Percentiles rank a stretch among this genome's conserved stretches.
phyloP scores from a whole-genome alignment of 2,888 invertebrate species.

The Petrolisthes cinctipes region DNA sequence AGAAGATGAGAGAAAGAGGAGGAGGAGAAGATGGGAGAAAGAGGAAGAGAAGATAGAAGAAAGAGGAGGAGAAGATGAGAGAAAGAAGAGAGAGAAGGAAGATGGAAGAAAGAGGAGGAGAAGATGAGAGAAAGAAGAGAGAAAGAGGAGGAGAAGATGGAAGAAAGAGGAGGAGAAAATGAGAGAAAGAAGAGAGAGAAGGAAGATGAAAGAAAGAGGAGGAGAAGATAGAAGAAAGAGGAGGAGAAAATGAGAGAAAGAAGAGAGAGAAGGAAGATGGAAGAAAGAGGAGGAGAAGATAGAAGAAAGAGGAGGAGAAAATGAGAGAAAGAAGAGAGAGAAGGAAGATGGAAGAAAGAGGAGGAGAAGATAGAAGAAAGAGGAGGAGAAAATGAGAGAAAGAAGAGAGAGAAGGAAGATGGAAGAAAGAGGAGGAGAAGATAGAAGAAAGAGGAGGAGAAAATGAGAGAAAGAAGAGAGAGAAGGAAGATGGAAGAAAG shows the following conservation, averaged over 20 bases:
- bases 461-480: background rate
- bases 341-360: background rate
- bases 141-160: background rate
- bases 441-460: background rate
- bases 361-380: background rate
- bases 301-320: too few relatives aligned
- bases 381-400: slow-evolving; percentile 5
- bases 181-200: background rate
- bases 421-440: background rate
- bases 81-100: background rate
- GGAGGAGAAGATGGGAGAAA: background rate
- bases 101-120: background rate
- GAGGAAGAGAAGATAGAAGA: background rate
- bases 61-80: background rate
- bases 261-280: background rate
- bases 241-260: background rate
- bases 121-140: background rate
- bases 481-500: background rate
- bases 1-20: background rate
- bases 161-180: background rate
- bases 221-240: background rate
- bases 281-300: background rate
- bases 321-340: background rate
- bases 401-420: background rate
- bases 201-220: background rate